Evolutionary conservation across 1,140 invertebrate genomes (phyloP), one percentile per base, ranked within the genome.

Genomic region (Coptotermes formosanus): DNA sequence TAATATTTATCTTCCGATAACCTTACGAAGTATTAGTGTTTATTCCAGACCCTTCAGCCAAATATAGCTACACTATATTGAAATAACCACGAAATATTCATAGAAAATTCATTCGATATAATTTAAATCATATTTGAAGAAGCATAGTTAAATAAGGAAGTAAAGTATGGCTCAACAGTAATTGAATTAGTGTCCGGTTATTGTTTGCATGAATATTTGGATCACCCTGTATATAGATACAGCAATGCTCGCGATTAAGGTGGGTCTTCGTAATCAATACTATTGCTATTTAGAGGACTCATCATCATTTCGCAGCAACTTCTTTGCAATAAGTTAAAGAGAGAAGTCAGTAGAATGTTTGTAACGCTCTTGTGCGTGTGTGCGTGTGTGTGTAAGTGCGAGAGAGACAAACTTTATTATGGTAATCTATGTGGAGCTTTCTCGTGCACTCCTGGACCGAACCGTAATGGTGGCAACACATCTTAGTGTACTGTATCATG

Each of bases 401-500:
- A 75, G 64, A 75, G 52, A 55, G 52, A 19, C 11, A 52, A 83
- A 43, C 83, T 84, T 84, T 84, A 84, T 52, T 84, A 84, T 84
- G 83, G 83, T 84, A 84, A 84, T 84, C 83, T 84, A 84, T 84
- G 83, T n/a, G 38, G 32, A 52, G 21, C 83, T 75, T 75, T 75
- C 64, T 30, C 64, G 25, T n/a, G 30, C 64, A 25, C 30, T 75
- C 8, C n/a, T 75, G 64, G 64, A 9, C 64, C 64, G 64, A 75
- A 75, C 8, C 30, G 83, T 84, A 84, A 84, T 84, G 83, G 48
- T 30, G 64, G 64, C n/a, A 48, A 48, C 45, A 84, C 83, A 84
- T 52, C 83, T 75, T 75, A n/a, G 83, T 52, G 83, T 84, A 52
- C 45, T 84, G 83, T 84, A 84, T 84, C 83, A 84, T 84, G 52